A percentile compares a stretch with the other conserved stretches of the same genome.
phyloP scores from a whole-genome alignment of 2,888 invertebrate species.

The Volucella inanis region DNA sequence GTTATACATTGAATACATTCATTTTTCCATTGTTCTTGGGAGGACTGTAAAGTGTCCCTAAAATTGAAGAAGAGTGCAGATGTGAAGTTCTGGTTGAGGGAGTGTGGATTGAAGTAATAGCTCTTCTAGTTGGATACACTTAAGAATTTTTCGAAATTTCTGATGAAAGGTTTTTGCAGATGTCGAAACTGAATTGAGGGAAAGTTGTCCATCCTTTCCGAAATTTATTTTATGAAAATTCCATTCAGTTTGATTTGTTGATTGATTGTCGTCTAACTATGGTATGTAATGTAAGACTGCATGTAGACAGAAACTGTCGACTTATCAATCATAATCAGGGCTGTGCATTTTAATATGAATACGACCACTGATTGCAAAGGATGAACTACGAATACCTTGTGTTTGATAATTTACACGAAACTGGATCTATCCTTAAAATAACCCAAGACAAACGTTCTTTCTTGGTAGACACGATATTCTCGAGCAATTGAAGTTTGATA shows the following conservation, averaged over 20 bases:
- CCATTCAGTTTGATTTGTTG: constrained; percentile 30
- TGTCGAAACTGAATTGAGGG: no score
- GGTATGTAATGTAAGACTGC: constrained; percentile 24
- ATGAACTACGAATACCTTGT: constrained; percentile 44
- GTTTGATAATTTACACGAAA: not conserved
- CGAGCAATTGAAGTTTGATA: constrained; percentile 17
- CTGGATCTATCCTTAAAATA: constrained; percentile 28
- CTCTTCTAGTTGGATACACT: constrained; percentile 3
- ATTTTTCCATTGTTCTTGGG: not conserved
- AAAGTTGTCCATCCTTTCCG: no score
- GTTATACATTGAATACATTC: constrained; percentile 1
- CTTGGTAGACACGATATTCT: constrained; percentile 46
- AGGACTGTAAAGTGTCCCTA: constrained; percentile 1
- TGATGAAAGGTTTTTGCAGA: no score
- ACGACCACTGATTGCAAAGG: constrained; percentile 52
- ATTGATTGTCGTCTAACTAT: not conserved
- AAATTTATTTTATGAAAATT: constrained; percentile 11
- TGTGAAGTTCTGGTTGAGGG: not conserved
- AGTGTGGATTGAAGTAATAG: not conserved
- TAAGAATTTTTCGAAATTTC: no score
- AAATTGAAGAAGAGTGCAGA: not conserved
- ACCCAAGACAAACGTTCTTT: constrained; percentile 17
- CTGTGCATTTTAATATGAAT: constrained; percentile 54
- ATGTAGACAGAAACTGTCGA: constrained; percentile 20
- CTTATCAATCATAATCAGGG: not conserved